A percentile compares a stretch with the other conserved stretches of the same genome.
phyloP scores from a whole-genome alignment of 1,140 invertebrate species.

The Trinorchestia longiramus region DNA sequence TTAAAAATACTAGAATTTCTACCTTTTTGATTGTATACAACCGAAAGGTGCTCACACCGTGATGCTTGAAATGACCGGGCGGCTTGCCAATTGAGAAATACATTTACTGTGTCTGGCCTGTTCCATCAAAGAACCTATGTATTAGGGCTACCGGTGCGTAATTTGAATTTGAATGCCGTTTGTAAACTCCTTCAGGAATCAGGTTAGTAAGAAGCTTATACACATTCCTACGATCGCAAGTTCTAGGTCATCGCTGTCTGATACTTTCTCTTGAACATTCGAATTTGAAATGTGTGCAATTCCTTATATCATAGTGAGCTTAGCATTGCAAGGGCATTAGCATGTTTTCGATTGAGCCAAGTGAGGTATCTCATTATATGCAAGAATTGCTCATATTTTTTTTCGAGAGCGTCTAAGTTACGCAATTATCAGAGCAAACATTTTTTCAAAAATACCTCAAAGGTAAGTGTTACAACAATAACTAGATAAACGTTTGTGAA shows the following conservation, averaged over 20 bases:
- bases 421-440: not conserved
- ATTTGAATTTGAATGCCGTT: slow-evolving; percentile 20
- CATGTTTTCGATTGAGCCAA: not conserved
- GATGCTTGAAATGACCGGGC: not conserved
- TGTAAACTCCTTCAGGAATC: not conserved
- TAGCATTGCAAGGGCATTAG: not conserved
- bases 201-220: slow-evolving; percentile 1
- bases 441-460: not conserved
- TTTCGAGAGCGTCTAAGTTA: too few species aligned
- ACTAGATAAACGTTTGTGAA: not conserved
- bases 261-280: not conserved
- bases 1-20: not conserved
- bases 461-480: not conserved
- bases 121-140: not conserved
- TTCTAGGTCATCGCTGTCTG: not conserved
- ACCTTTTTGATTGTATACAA: not conserved
- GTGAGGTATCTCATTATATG: not conserved
- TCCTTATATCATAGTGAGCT: not conserved
- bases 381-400: not conserved
- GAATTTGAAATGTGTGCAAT: not conserved
- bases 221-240: not conserved
- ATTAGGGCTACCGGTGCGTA: not conserved
- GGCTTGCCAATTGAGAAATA: not conserved
- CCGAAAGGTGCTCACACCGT: not conserved
- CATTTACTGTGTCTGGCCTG: not conserved